Evolutionary conservation across 2,113 vertebrate genomes (phyloP).

Genomic region (Lonchura striata): DNA sequence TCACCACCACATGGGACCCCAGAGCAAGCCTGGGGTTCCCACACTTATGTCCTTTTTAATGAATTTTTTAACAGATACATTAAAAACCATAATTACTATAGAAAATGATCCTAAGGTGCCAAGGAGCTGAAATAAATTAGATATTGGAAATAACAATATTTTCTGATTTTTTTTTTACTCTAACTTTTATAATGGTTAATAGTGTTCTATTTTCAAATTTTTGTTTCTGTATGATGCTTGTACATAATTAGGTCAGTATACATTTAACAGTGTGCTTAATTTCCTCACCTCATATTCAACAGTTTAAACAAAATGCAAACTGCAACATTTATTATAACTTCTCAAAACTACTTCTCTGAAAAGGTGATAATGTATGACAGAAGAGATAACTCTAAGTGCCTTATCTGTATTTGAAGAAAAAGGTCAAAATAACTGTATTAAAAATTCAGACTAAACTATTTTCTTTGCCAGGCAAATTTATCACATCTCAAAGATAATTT

Average conservation of each 20-base stretch:
- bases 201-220: not conserved
- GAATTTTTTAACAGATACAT: not conserved
- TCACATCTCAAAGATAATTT: not conserved
- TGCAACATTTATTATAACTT: not conserved
- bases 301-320: not conserved
- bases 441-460: slow-evolving; percentile 12
- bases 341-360: not conserved
- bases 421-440: not conserved
- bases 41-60: not conserved
- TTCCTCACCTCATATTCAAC: not conserved
- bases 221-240: not conserved
- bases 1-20: too few relatives aligned
- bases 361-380: not conserved
- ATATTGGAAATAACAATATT: not conserved
- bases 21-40: too few relatives aligned
- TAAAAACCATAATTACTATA: not conserved
- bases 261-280: not conserved
- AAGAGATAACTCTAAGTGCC: not conserved
- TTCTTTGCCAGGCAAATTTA: not conserved
- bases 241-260: not conserved
- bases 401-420: slow-evolving; percentile 9
- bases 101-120: not conserved
- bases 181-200: not conserved
- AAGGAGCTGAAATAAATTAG: not conserved
- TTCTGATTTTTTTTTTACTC: not conserved